Base-by-base conservation (phyloP, 1,140 invertebrate species). In the Andricus grossulariae region DNA sequence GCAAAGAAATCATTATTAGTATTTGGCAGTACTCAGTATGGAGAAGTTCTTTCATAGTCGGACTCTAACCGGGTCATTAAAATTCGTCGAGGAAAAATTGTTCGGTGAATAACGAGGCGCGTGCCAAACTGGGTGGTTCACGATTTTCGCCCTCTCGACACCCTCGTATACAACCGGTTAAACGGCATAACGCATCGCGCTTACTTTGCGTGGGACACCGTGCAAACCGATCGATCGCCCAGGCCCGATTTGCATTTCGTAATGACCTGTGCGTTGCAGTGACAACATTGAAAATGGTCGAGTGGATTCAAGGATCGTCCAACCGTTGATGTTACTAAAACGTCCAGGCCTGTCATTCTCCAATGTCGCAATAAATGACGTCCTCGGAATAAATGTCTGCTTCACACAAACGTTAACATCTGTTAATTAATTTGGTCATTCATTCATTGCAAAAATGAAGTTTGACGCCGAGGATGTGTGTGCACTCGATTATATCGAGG, bases 241-340 rank as follows among this genome's bases (percentile, higher is more conserved):
- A 74, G 55, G 77, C 76, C 76, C 82, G 80, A 86, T 88, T 88
- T 86, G 85, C 86, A 88, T 88, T 84, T 85, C 72, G 83, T 86
- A 88, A 88, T 86, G 86, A 88, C 82, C 83, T 80, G 52, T 57
- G 51, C 77, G 50, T 72, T 39, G 21, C 52, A 50, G 55, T 54
- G 66, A 50, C 50, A 70, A 71, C 51, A 74, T 74, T 49, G 51
- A 79, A 66, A 66, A 66, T 16, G 60, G 60, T 4, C 60, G 70
- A 18, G 32, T 71, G 54, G 39, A 70, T 45, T 73, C 71, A 18
- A 70, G 76, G 45, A 73, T 66, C 60, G 54, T 72, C 66, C 16
- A 71, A 25, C 60, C 60, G 60, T 39, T 66, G 25, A 25, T 66
- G 60, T 16, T 66, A 39, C 60, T 32, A 16, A 66, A 66, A 66